These are phyloP conservation scores for Ormyrus rosae DNA, from an alignment of 2,888 invertebrate species.

Conservation along the genomic window DNA sequence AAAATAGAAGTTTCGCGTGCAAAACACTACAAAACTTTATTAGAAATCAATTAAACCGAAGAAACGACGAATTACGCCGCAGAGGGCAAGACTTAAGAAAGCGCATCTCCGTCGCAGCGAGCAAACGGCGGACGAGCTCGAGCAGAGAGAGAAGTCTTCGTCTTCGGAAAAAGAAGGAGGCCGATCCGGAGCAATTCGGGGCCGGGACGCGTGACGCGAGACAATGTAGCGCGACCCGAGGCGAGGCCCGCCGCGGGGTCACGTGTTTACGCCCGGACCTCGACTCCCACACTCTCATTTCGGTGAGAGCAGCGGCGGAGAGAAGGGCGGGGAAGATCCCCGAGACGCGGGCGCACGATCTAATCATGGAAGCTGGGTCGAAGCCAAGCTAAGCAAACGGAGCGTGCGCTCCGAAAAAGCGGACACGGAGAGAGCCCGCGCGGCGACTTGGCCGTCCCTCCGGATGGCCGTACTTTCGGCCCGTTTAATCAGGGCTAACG, in stretches of 20 bases:
- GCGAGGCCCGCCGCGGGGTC: not conserved
- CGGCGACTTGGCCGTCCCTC: slow-evolving; percentile 17
- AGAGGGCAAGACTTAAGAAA: too few species aligned
- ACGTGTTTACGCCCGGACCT: slow-evolving; percentile 47
- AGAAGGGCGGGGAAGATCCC: slow-evolving; percentile 3
- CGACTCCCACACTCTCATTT: not conserved
- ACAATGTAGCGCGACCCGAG: slow-evolving; percentile 39
- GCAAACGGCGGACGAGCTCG: too few species aligned
- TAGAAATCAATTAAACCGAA: too few species aligned
- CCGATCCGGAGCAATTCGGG: not conserved
- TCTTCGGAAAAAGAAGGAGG: too few species aligned
- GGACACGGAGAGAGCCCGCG: not conserved
- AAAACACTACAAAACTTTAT: too few species aligned
- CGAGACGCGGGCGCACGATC: slow-evolving; percentile 58
- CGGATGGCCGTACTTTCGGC: slow-evolving; percentile 3
- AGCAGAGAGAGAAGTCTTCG: too few species aligned
- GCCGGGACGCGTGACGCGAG: slow-evolving; percentile 42
- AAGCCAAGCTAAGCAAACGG: slow-evolving; percentile 47
- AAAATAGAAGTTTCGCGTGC: too few species aligned
- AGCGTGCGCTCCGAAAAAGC: slow-evolving; percentile 17
- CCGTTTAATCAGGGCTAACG: slow-evolving; percentile 52
- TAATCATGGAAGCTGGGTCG: slow-evolving; percentile 67
- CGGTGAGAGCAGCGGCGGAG: slow-evolving; percentile 1
- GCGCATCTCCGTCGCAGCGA: too few species aligned
- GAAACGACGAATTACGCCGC: too few species aligned